Evolutionary conservation across 2,113 vertebrate genomes (phyloP).

Genomic region (Centrocercus urophasianus): DNA sequence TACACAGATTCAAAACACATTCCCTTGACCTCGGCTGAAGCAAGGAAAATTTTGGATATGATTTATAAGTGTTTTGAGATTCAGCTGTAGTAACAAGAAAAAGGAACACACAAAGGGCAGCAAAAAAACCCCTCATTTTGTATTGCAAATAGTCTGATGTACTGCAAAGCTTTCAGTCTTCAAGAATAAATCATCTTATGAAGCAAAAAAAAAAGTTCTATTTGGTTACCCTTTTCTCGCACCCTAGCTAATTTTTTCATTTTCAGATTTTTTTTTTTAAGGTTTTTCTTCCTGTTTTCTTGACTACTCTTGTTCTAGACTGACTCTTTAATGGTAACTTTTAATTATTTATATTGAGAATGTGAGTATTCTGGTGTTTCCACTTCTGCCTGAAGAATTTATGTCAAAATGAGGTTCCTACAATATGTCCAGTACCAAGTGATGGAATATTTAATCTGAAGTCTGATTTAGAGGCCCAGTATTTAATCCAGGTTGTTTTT

Average conservation of each 20-base stretch:
- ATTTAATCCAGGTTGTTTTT: not conserved
- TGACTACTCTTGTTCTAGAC: not conserved
- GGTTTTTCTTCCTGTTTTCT: not conserved
- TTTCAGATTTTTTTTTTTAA: not conserved
- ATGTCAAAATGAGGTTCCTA: not conserved
- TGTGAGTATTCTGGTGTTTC: not conserved
- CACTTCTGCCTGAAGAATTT: not conserved
- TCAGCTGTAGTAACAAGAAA: not conserved
- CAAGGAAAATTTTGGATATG: not conserved
- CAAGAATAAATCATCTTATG: not conserved
- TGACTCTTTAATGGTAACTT: not conserved
- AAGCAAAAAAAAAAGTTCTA: not conserved
- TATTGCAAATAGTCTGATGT: not conserved
- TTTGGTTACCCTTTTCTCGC: not conserved
- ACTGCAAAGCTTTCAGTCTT: not conserved
- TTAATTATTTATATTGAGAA: not conserved
- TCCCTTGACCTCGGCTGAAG: not conserved
- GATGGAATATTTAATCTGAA: not conserved
- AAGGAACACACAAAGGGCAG: not conserved
- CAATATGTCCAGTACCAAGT: not conserved
- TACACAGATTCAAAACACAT: not conserved
- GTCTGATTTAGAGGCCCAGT: not conserved
- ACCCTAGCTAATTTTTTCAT: not conserved
- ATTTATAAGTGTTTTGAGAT: not conserved
- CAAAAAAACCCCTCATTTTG: not conserved